Evolutionary conservation across 2,113 vertebrate genomes (phyloP), one percentile per base, ranked within the genome.

Genomic region (Megaleporinus macrocephalus): DNA sequence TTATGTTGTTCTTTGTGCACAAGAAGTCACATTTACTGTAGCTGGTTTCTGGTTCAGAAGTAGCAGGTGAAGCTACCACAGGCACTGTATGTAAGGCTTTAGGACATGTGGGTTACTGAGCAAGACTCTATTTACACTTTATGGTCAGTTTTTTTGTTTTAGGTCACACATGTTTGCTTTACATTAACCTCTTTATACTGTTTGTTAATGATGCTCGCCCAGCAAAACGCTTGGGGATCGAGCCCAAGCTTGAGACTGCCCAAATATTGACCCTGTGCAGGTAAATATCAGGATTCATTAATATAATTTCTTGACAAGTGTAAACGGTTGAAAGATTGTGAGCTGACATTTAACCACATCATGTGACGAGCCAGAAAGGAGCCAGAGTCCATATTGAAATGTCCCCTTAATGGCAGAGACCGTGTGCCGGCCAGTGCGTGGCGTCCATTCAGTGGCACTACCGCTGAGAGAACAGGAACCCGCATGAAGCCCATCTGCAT

Each of bases 211-310:
- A 66, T 63, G 33, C 15, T 18, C 18, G 49, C 11, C 36, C 10
- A 36, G 13, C 24, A 41, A 61, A 49, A 15, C 33, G 47, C 22
- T n/a, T 14, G n/a, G 44, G 16, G 30, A 33, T 36, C 33, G 55
- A 72, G 68, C 68, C 26, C 33, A 61, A 18, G 14, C 30, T 24
- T 36, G 29, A 61, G 41, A 41, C 3, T 22, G 4, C 16, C 14
- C 66, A 79, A 62, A 62, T 80, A 72, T 62, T 72, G 53, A 80
- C 36, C 2, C 12, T 61, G 53, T 14, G 20, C 15, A 11, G 27
- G 66, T 47, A 71, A 79, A 79, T 16, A 71, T 33, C 24, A 73
- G 0, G 20, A 9, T 44, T 73, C 29, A 22, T 41, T 33, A 66
- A 30, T 10, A 9, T 30, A 18, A 33, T 76, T 59, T 30, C 29